These are phyloP conservation scores for Macropis europaea DNA, from an alignment of 2,888 invertebrate species.

Conservation along the genomic window DNA sequence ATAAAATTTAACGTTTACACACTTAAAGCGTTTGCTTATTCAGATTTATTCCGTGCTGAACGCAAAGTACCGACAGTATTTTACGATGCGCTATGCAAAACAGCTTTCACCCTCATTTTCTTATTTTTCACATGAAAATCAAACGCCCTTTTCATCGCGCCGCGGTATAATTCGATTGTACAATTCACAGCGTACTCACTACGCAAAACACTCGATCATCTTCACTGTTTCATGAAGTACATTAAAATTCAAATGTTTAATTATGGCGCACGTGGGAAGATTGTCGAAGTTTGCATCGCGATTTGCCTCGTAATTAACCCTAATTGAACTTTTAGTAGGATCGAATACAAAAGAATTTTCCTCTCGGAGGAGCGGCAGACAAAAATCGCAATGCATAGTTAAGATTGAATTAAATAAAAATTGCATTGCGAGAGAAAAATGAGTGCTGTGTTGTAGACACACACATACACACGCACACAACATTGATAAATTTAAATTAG, in stretches of 20 bases:
- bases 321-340: no score
- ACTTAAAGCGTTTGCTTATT: constrained; percentile 2
- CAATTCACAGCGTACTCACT: neutral
- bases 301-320: no score
- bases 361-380: no score
- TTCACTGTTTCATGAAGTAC: neutral
- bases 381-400: no score
- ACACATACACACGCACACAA: no score
- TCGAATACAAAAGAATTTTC: no score
- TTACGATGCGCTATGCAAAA: neutral
- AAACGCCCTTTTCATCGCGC: neutral
- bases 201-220: neutral
- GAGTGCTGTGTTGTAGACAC: no score
- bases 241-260: neutral
- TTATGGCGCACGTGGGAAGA: neutral
- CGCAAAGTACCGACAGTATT: neutral
- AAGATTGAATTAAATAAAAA: no score
- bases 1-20: neutral
- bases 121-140: neutral
- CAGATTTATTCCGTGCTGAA: constrained; percentile 8
- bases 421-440: no score
- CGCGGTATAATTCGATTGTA: neutral
- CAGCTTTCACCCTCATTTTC: neutral
- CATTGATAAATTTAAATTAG: no score
- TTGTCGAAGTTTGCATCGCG: neutral